These are phyloP conservation scores for Varanus komodoensis DNA, from an alignment of 2,113 vertebrate species.

Conservation along the genomic window DNA sequence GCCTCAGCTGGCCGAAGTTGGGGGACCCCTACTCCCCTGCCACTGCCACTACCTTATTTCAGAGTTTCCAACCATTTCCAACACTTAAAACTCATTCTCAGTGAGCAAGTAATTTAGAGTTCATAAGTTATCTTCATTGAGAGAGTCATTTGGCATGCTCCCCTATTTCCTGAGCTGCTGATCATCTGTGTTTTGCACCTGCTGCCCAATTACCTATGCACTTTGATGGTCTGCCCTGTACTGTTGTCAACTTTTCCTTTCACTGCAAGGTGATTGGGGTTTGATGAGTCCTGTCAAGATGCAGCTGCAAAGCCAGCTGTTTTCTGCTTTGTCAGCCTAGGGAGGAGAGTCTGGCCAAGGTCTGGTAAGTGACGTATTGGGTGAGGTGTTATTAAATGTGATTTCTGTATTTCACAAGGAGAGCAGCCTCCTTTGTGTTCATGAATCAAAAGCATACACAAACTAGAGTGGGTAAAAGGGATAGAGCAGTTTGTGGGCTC, in stretches of 20 bases:
- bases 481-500: not conserved
- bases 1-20: not conserved
- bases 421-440: not conserved
- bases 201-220: slow-evolving; percentile 22
- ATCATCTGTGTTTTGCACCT: not conserved
- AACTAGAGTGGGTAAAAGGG: not conserved
- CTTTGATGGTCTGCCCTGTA: slow-evolving; percentile 16
- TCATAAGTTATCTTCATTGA: not conserved
- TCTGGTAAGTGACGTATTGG: slow-evolving; percentile 12
- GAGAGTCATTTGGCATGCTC: not conserved
- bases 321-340: slow-evolving; percentile 9
- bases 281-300: slow-evolving; percentile 18
- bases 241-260: slow-evolving; percentile 18
- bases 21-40: not conserved
- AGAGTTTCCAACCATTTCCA: not conserved
- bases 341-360: not conserved
- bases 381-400: not conserved
- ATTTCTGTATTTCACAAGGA: slow-evolving; percentile 28
- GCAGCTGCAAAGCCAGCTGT: slow-evolving; percentile 29
- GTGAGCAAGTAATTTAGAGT: not conserved
- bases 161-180: not conserved
- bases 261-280: not conserved
- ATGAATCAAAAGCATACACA: slow-evolving; percentile 7
- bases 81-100: not conserved
- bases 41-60: no score